Evolutionary conservation across 2,888 invertebrate species (phyloP).

Genomic region (Cephus sareptanus): DNA sequence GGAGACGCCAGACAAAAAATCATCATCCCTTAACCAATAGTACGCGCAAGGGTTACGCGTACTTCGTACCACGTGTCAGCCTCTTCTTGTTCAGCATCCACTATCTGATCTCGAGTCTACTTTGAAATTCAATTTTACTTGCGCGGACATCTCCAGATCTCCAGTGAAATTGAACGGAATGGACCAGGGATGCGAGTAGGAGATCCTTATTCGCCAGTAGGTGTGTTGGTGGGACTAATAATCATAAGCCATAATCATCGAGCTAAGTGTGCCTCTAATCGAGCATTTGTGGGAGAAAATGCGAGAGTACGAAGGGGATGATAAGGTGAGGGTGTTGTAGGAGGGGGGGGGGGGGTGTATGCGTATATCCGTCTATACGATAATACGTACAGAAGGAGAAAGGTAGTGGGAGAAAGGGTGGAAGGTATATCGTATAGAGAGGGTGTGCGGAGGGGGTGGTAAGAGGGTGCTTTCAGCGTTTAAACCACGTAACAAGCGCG

Average conservation of each 20-base stretch:
- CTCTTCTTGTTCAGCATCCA: background rate
- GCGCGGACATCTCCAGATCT: conserved; percentile 16
- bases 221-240: conserved; percentile 20
- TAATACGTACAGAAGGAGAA: background rate
- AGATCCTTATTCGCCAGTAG: background rate
- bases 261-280: conserved; percentile 31
- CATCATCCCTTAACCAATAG: background rate
- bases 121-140: conserved; percentile 32
- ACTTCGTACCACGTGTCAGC: background rate
- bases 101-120: conserved; percentile 12
- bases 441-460: background rate
- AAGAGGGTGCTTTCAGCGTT: conserved; percentile 27
- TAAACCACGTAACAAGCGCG: conserved; percentile 24
- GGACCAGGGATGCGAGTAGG: conserved; percentile 20
- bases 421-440: background rate
- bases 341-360: conserved; percentile 1
- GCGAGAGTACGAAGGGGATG: conserved; percentile 2
- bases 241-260: conserved; percentile 32
- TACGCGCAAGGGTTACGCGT: no score
- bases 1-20: background rate
- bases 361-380: background rate
- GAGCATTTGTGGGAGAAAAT: conserved; percentile 23
- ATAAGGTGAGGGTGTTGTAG: background rate
- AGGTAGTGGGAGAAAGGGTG: background rate
- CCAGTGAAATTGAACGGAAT: conserved; percentile 36